Base-by-base conservation (phyloP, 2,113 vertebrate species). In the Progne subis region DNA sequence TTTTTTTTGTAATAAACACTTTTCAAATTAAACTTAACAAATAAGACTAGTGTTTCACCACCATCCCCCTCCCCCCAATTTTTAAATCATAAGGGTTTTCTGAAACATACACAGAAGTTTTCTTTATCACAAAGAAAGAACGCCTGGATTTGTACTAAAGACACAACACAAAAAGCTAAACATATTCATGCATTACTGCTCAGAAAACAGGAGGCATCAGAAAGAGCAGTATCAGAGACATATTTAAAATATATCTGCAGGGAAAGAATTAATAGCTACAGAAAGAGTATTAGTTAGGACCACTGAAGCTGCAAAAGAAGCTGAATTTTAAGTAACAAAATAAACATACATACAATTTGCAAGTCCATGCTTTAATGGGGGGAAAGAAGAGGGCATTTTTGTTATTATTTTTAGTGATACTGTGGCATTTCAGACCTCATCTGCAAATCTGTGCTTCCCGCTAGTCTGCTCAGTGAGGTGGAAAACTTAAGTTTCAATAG, bases 361-460 rank as follows among this genome's bases (percentile, higher is more conserved):
- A 82, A 89, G 32, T 32, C 31, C 39, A 94, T 9, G 67, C 12
- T 74, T 61, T 39, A 64, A 47, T 3, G 2, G 13, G 0, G 14
- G 12, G 11, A 52, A 5, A 4, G 9, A 11, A 5, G 1, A 12
- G 25, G 6, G 6, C 3, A 23, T 16, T 81, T 49, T 46, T 14
- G 12, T 77, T 76, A 29, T 14, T 86, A 25, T 39, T 80, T 87
- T 91, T 79, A 55, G 46, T 2, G 31, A 59, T 69, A 18, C 5
- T 79, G 82, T 88, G 88, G 92, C 94, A 86, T 95, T 94, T 94
- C 91, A 92, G 88, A 90, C 39, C n/a, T 92, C 60, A 70, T 67
- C 39, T 34, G 18, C 41, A 56, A 39, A 60, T 56, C 13, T 47
- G 5, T 32, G 52, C 34, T 84, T 81, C 68, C 72, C 52, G 14